phyloP scores from a whole-genome alignment of 1,140 invertebrate species.

The Leptoteleia sp. region DNA sequence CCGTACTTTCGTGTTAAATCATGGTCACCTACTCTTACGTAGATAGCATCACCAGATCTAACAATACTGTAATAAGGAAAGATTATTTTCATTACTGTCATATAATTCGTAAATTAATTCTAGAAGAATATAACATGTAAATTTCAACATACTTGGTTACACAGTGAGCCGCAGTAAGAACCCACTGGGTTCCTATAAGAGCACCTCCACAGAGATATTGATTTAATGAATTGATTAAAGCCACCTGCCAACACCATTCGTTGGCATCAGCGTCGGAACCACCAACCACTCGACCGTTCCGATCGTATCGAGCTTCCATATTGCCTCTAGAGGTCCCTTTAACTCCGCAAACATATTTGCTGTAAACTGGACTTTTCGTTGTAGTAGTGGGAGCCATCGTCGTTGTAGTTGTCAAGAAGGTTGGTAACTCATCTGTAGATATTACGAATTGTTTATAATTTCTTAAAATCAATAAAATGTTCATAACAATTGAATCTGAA shows the following conservation, averaged over 20 bases:
- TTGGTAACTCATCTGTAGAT: slow-evolving; percentile 71
- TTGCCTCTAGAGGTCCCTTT: slow-evolving; percentile 85
- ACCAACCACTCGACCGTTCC: slow-evolving; percentile 89
- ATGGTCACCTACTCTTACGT: slow-evolving; percentile 95
- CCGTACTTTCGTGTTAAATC: slow-evolving; percentile 93
- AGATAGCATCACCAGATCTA: slow-evolving; percentile 93
- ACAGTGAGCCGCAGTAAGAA: slow-evolving; percentile 97
- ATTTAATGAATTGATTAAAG: slow-evolving; percentile 95
- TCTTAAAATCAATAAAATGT: too few relatives aligned
- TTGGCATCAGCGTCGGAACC: slow-evolving; percentile 93
- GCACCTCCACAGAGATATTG: slow-evolving; percentile 98
- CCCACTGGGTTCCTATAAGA: slow-evolving; percentile 96
- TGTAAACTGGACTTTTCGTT: slow-evolving; percentile 87
- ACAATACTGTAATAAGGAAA: slow-evolving; percentile 90
- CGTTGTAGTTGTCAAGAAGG: slow-evolving; percentile 63
- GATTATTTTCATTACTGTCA: too few relatives aligned
- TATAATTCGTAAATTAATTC: too few relatives aligned
- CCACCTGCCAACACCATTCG: slow-evolving; percentile 98
- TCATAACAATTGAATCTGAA: too few relatives aligned
- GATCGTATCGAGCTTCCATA: slow-evolving; percentile 79
- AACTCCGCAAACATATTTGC: slow-evolving; percentile 95
- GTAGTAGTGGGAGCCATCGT: slow-evolving; percentile 82
- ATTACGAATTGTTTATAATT: too few relatives aligned
- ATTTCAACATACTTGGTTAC: slow-evolving; percentile 91
- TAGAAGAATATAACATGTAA: background rate